Base-by-base conservation (phyloP, 2,797 vertebrate species). In the Gallinago nigripennis region DNA sequence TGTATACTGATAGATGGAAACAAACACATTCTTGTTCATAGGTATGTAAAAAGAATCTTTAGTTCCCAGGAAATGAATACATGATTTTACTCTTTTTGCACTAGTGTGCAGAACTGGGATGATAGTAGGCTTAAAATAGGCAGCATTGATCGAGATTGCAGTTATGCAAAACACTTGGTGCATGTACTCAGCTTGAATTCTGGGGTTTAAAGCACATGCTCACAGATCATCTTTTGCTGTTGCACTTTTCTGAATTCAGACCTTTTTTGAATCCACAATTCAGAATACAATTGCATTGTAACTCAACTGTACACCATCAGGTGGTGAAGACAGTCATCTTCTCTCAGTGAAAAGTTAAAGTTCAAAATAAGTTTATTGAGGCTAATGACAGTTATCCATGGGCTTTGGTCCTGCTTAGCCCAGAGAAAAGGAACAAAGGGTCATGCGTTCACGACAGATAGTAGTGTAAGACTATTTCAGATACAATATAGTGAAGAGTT, bases 371-470 rank as follows among this genome's bases (percentile, higher is more conserved):
- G 9, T 70, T 88, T 81, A 35, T 45, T 82, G 56, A 61, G 28
- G 27, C 31, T 77, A 21, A 37, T 39, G 7, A 7, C 71, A 56
- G 33, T 57, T 56, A 75, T 35, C 20, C 0, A 0, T 63, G 39
- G 41, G 5, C 51, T 90, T 84, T 70, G 68, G 27, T 70, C 23
- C 11, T 73, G 43, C 18, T 14, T 2, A 10, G 27, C 9, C 8
- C 16, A 61, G 28, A 64, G 25, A 30, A 77, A 60, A 88, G 27
- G 63, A 75, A 20, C 21, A 61, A 66, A 50, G 16, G 7, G 3
- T 23, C 1, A 0, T 90, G 24, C 11, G 31, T 69, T 93, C 9
- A 1, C 39, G n/a, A 24, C 2, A 57, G 33, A 28, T 31, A 82
- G 35, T 51, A n/a, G 24, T 37, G 15, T 39, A 35, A 76, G 31